Conservation (phyloP, 2,888 invertebrate genomes). For the Alcis repandata region DNA sequence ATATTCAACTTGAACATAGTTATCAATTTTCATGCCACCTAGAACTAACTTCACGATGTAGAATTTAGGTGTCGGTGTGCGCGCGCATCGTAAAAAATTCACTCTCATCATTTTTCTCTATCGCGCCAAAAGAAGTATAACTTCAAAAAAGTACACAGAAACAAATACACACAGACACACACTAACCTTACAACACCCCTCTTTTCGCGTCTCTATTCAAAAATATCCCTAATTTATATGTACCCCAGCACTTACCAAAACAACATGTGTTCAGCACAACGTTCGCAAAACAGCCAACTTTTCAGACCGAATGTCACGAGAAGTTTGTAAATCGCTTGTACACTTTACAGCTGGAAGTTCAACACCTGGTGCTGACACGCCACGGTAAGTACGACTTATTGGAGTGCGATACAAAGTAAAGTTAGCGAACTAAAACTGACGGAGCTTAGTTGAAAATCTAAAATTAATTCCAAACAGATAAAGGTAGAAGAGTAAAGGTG, state of each 20-base stretch:
- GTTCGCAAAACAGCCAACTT: slow-evolving; percentile 14
- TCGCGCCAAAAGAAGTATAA: no score
- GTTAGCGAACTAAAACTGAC: neutral
- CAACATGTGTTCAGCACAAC: slow-evolving; percentile 10
- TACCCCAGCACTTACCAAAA: slow-evolving; percentile 3
- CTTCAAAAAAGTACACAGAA: no score
- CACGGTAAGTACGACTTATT: slow-evolving; percentile 5
- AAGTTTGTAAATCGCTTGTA: slow-evolving; percentile 19
- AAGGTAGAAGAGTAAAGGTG: no score
- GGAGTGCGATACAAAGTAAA: slow-evolving; percentile 8
- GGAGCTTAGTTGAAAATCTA: neutral
- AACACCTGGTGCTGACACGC: slow-evolving; percentile 15
- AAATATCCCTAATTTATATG: neutral
- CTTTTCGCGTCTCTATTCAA: no score
- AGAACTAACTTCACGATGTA: no score
- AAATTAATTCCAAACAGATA: neutral
- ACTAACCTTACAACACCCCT: no score
- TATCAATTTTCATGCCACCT: no score
- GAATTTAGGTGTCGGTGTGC: no score
- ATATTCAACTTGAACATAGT: no score
- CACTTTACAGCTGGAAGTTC: neutral
- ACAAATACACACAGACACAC: no score
- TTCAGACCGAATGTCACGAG: slow-evolving; percentile 20
- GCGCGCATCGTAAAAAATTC: no score
- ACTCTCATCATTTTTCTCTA: no score